A percentile compares a stretch with the other conserved stretches of the same genome.
These are phyloP conservation scores for Mycetomoellerius zeteki DNA, from an alignment of 1,140 invertebrate species.

Conservation along the genomic window DNA sequence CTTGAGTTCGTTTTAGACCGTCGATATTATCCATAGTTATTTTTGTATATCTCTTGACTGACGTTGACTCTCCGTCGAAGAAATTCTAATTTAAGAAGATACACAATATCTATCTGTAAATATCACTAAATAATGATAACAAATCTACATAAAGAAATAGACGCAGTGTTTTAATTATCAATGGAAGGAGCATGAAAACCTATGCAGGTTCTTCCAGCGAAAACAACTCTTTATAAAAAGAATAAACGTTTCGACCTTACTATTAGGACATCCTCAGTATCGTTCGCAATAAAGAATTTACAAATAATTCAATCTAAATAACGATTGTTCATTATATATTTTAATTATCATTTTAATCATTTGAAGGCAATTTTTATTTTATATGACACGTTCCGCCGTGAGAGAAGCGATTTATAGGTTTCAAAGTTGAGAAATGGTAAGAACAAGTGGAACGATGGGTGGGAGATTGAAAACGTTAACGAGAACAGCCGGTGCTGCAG, in stretches of 20 bases:
- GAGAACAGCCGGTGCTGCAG: neutral
- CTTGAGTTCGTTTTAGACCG: slow-evolving; percentile 44
- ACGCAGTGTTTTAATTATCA: too few relatives aligned
- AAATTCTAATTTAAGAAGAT: neutral
- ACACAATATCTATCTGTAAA: neutral
- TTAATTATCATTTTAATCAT: neutral
- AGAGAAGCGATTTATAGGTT: neutral
- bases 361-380: slow-evolving; percentile 13
- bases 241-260: too few relatives aligned
- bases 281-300: too few relatives aligned
- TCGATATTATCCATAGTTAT: slow-evolving; percentile 30
- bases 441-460: neutral
- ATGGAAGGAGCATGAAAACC: too few relatives aligned
- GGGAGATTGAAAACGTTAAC: slow-evolving; percentile 9
- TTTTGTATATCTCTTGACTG: slow-evolving; percentile 2
- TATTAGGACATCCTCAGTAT: too few relatives aligned
- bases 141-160: too few relatives aligned
- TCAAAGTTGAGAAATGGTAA: slow-evolving; percentile 13
- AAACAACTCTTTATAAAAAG: neutral
- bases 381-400: neutral
- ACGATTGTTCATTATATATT: neutral
- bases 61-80: neutral
- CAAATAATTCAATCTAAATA: too few relatives aligned
- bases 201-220: too few relatives aligned
- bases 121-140: neutral